Evolutionary conservation across 2,113 vertebrate species (phyloP).

Genomic region (Pheucticus melanocephalus): DNA sequence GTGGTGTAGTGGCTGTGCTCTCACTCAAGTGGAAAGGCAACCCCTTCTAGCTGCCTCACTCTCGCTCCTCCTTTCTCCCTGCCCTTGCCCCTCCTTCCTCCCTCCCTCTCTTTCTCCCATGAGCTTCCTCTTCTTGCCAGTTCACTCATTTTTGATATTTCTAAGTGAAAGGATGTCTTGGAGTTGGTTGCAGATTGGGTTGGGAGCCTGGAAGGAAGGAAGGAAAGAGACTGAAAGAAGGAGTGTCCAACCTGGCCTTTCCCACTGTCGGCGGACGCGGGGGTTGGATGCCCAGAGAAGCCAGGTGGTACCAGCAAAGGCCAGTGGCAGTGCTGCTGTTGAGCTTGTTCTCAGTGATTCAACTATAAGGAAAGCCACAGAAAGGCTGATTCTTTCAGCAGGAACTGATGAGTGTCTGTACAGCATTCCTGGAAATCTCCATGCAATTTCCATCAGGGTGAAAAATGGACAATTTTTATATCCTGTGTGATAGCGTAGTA

Average conservation of each 20-base stretch:
- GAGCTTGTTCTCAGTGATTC: not conserved
- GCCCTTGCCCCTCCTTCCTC: not conserved
- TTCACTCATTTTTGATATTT: constrained; percentile 70
- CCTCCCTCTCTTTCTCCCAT: constrained; percentile 17
- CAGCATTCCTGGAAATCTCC: constrained; percentile 58
- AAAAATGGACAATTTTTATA: constrained; percentile 60
- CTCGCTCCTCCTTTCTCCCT: not conserved
- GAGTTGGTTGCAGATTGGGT: constrained; percentile 31
- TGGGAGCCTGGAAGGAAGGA: constrained; percentile 47
- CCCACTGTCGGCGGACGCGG: not conserved
- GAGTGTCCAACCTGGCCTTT: not conserved
- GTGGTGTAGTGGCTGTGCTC: constrained; percentile 83
- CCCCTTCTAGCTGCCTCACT: constrained; percentile 47
- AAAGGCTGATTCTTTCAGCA: constrained; percentile 32
- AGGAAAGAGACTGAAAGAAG: constrained; percentile 51
- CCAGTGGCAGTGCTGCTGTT: constrained; percentile 19
- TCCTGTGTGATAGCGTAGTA: constrained; percentile 15
- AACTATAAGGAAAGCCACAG: not conserved
- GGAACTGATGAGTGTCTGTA: constrained; percentile 18
- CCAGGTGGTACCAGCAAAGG: not conserved
- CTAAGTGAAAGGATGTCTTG: constrained; percentile 46
- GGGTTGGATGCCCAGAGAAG: not conserved
- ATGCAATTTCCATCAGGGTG: constrained; percentile 27
- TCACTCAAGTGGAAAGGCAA: constrained; percentile 23
- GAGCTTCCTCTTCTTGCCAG: constrained; percentile 67